phyloP scores from a whole-genome alignment of 2,888 invertebrate species.

The Thymelicus sylvestris region DNA sequence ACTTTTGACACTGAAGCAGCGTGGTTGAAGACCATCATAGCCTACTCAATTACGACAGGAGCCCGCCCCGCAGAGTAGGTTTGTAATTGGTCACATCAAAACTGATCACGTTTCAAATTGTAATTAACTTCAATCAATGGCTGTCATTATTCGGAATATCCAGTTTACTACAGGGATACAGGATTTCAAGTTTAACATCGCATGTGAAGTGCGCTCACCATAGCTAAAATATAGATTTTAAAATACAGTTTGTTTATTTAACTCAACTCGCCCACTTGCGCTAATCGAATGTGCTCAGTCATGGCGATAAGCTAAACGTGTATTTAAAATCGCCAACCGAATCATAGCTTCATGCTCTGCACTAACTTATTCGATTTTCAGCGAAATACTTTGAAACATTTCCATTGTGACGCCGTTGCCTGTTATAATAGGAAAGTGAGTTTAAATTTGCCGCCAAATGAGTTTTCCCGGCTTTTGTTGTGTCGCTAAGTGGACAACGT shows the following conservation, averaged over 20 bases:
- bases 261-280: slow-evolving; percentile 45
- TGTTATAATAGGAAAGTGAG: slow-evolving; percentile 51
- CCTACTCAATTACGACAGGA: no score
- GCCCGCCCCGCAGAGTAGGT: no score
- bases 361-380: slow-evolving; percentile 30
- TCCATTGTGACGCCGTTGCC: slow-evolving; percentile 52
- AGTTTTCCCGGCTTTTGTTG: slow-evolving; percentile 59
- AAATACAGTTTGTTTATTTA: slow-evolving; percentile 48
- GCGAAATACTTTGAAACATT: slow-evolving; percentile 41
- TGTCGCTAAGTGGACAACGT: slow-evolving; percentile 52
- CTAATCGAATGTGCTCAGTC: slow-evolving; percentile 53
- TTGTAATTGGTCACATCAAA: no score
- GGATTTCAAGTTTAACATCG: slow-evolving; percentile 7
- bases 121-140: background rate
- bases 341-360: slow-evolving; percentile 29
- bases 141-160: slow-evolving; percentile 4
- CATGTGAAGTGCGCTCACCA: slow-evolving; percentile 6
- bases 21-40: no score
- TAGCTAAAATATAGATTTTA: slow-evolving; percentile 39
- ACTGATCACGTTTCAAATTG: background rate
- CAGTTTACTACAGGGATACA: slow-evolving; percentile 11
- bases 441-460: slow-evolving; percentile 73
- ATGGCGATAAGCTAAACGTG: slow-evolving; percentile 50
- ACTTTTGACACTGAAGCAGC: no score
- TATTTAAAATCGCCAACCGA: slow-evolving; percentile 40